Evolutionary conservation across 2,888 invertebrate genomes (phyloP), one percentile per base, ranked within the genome.

Genomic region (Drosophila nr. medialis): DNA sequence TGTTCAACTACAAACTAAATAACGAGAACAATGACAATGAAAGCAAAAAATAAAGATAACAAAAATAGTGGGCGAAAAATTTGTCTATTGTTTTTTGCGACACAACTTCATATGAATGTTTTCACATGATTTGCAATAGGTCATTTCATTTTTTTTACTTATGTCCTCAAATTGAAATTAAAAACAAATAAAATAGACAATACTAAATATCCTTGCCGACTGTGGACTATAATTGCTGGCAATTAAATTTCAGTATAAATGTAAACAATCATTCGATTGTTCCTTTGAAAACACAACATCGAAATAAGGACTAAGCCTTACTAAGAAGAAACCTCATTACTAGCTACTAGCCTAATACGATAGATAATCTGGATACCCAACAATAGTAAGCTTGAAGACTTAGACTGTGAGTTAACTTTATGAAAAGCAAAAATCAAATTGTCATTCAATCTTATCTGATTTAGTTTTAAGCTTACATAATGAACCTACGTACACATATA

Each of bases 91-190:
- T 74, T 81, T 83, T 64, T 68, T 77, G 40, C 27, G 45, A 10
- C 49, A 70, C 74, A 71, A 73, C 70, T 75, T 72, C 64, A 74
- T 81, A 81, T 87, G 86, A 83, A 83, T 84, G 84, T 81, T 86
- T 84, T 66, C 54, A 50, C 48, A 71, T 72, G 48, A 83, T 86
- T 80, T 81, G 53, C 38, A 45, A 48, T 54, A 34, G 49, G 63
- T 49, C 24, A 53, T 18, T 13, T 18, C 11, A 29, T 61, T 60
- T 70, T 65, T 62, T 61, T 67, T 50, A 70, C 64, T 63, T 53
- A n/a, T 58, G 36, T 32, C 24, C 40, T 66, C 59, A 68, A 64
- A 62, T 69, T 64, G 53, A 61, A 77, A 77, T 77, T 69, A 49
- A 48, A 72, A 60, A 42, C 53, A 65, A 66, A 59, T 24, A 36